Percentiles rank a stretch among this genome's conserved stretches.
These are phyloP conservation scores for Geococcyx californianus DNA, from an alignment of 2,113 vertebrate genomes.

Conservation along the genomic window DNA sequence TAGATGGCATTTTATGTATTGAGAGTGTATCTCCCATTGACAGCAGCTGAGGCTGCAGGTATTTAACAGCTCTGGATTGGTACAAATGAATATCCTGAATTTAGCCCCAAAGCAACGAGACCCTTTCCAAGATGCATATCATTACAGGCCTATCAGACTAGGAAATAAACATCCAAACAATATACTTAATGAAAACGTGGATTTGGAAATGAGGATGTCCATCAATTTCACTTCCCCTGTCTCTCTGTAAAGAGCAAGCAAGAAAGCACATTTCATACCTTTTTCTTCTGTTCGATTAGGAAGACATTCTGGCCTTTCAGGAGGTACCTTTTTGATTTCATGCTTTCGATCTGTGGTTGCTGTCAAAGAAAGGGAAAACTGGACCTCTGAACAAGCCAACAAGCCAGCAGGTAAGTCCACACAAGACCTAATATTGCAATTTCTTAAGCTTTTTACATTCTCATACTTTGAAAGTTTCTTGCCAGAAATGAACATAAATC, in stretches of 20 bases:
- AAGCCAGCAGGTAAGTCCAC: neutral
- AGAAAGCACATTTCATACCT: slow-evolving; percentile 81
- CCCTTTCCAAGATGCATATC: neutral
- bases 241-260: neutral
- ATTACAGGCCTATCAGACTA: neutral
- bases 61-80: neutral
- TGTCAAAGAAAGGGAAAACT: slow-evolving; percentile 17
- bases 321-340: slow-evolving; percentile 91
- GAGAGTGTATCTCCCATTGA: neutral
- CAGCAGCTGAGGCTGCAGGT: neutral
- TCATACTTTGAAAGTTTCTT: neutral
- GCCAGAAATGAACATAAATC: neutral
- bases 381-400: neutral
- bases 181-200: neutral
- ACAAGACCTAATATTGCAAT: neutral
- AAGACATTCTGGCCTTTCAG: slow-evolving; percentile 92
- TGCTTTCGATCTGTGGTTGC: slow-evolving; percentile 87
- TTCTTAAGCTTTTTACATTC: neutral
- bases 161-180: neutral
- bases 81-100: neutral
- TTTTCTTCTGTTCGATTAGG: slow-evolving; percentile 89
- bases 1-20: neutral
- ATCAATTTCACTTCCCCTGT: neutral
- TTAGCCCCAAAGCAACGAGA: neutral
- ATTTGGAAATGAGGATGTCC: neutral